A percentile compares a stretch with the other conserved stretches of the same genome.
Conservation (phyloP, 2,113 vertebrate species). For the Amblyopsis rosae region DNA sequence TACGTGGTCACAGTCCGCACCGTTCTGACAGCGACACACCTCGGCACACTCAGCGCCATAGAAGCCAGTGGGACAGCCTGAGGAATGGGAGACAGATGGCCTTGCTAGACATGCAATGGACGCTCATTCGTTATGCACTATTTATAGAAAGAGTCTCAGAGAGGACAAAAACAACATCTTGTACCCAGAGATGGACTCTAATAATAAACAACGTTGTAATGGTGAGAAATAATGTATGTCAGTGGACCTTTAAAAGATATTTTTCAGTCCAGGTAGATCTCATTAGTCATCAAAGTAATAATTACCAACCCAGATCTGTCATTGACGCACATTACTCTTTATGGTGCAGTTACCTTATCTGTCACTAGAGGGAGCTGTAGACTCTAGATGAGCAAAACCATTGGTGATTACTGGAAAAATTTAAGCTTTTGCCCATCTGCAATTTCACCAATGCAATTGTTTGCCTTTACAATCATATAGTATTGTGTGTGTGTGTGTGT, state of each 20-base stretch:
- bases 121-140: too few relatives aligned
- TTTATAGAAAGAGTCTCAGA: too few relatives aligned
- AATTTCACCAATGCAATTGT: too few relatives aligned
- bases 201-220: too few relatives aligned
- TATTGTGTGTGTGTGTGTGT: constrained; percentile 15
- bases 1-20: constrained; percentile 90
- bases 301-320: not conserved
- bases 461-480: too few relatives aligned
- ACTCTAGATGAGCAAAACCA: constrained; percentile 4
- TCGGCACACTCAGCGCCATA: constrained; percentile 85
- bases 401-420: too few relatives aligned
- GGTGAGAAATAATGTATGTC: too few relatives aligned
- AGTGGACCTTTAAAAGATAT: too few relatives aligned
- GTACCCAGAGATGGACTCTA: too few relatives aligned
- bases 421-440: too few relatives aligned
- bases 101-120: not conserved
- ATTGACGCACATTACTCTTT: not conserved
- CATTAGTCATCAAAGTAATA: not conserved
- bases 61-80: constrained; percentile 90
- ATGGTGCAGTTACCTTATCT: constrained; percentile 2
- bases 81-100: not conserved
- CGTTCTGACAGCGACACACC: constrained; percentile 92
- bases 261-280: too few relatives aligned
- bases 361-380: constrained; percentile 54
- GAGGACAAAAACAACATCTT: too few relatives aligned